Conservation (phyloP, 2,797 vertebrate species). For the Gambelia wislizenii region DNA sequence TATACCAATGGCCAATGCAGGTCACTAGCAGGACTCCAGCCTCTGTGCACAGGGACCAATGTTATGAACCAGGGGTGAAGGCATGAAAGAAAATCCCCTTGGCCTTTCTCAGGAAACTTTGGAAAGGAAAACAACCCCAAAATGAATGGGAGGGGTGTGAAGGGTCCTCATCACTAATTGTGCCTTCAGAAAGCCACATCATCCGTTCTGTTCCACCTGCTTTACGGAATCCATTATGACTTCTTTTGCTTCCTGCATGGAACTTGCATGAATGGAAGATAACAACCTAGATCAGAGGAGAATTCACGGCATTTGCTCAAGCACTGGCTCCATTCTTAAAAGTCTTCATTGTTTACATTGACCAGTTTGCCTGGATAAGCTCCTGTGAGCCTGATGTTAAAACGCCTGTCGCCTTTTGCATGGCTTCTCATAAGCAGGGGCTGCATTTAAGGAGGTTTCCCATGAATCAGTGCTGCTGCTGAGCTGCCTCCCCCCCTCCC, state of each 20-base stretch:
- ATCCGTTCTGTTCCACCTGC: neutral
- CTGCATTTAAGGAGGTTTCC: conserved; percentile 46
- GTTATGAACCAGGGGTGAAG: neutral
- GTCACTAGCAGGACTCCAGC: too few relatives aligned
- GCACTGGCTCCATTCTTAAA: conserved; percentile 36
- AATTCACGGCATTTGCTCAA: conserved; percentile 49
- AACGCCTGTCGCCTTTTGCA: conserved; percentile 26
- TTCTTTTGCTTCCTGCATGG: neutral
- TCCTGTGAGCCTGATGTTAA: conserved; percentile 50
- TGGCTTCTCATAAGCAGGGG: conserved; percentile 60
- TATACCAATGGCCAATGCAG: too few relatives aligned
- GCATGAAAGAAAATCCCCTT: too few relatives aligned
- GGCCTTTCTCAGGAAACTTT: neutral
- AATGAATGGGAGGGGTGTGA: too few relatives aligned
- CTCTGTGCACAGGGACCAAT: neutral
- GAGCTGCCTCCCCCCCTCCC: conserved; percentile 56
- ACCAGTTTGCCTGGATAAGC: conserved; percentile 38
- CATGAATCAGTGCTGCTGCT: conserved; percentile 60
- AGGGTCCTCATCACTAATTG: neutral
- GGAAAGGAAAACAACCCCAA: neutral
- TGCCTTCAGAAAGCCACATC: neutral
- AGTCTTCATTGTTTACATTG: neutral
- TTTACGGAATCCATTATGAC: too few relatives aligned
- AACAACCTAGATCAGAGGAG: too few relatives aligned
- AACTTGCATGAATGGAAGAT: neutral